Evolutionary conservation across 2,888 invertebrate species (phyloP).

Genomic region (Lamellibrachia satsuma): DNA sequence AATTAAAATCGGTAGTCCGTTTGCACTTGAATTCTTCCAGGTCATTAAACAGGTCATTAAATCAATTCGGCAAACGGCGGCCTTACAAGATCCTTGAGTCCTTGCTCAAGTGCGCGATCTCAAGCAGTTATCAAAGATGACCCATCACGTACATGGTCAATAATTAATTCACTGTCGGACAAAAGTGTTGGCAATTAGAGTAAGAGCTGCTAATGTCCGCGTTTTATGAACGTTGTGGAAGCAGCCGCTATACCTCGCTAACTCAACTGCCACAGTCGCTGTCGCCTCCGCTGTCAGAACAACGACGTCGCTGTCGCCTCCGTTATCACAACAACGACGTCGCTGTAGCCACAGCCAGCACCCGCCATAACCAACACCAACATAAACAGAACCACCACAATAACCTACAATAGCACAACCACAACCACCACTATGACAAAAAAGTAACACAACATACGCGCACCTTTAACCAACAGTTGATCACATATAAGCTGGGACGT

Average conservation of each 20-base stretch:
- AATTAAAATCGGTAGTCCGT: background rate
- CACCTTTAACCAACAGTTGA: background rate
- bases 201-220: background rate
- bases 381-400: background rate
- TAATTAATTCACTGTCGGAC: background rate
- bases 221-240: background rate
- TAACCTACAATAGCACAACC: background rate
- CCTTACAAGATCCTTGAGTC: background rate
- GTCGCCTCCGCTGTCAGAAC: too few relatives aligned
- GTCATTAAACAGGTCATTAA: slow-evolving; percentile 4
- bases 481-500: too few relatives aligned
- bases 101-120: background rate
- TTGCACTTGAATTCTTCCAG: background rate
- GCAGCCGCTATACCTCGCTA: background rate
- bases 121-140: background rate
- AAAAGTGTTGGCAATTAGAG: background rate
- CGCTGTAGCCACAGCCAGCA: background rate
- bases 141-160: background rate
- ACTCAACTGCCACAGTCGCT: background rate
- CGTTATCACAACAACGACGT: background rate
- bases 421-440: background rate
- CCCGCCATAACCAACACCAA: background rate
- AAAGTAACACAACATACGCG: background rate
- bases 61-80: background rate
- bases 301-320: background rate